Base-by-base conservation (phyloP, 2,113 vertebrate genomes). In the Pogonocichla stellata region DNA sequence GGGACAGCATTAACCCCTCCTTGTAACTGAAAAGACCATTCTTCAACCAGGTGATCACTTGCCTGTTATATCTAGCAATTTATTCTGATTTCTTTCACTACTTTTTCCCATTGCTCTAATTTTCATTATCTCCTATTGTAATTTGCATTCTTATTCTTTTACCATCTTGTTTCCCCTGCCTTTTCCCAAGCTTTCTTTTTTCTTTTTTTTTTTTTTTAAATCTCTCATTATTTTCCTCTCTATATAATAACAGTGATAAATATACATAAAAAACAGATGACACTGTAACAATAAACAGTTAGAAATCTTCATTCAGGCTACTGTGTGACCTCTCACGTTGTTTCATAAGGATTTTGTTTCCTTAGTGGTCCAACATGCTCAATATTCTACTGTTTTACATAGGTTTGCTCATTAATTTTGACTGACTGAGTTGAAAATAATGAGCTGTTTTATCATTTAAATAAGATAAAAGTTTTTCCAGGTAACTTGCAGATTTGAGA, bases 1-100 rank as follows among this genome's bases (percentile, higher is more conserved):
- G 12, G 0, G 0, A 53, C 9, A 42, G 22, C 71, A 40, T 1
- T 79, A 38, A 36, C 15, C 22, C 4, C 10, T 70, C 61, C 25
- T 58, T 25, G 29, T 88, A 48, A 11, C n/a, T 62, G 24, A 80
- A 67, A 85, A 65, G 8, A 28, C 2, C 19, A 18, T 45, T 50
- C n/a, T 88, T 80, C 75, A 61, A 25, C 6, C 19, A 57, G 10
- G 1, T 74, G 43, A 15, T 75, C 48, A 36, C 10, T 84, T 88
- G 9, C 31, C 23, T 80, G 2, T 64, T 56, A 2, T 28, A 34
- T n/a, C 31, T 58, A 16, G 56, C 38, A 66, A 45, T 29, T 81
- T 33, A 22, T 19, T 77, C 18, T 69, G 28, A 3, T 89, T 71
- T 47, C 7, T 65, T 84, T 92, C 11, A 26, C n/a, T 54, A 67